Evolutionary conservation across 2,888 invertebrate species (phyloP).

Genomic region (Metopia argyrocephala): DNA sequence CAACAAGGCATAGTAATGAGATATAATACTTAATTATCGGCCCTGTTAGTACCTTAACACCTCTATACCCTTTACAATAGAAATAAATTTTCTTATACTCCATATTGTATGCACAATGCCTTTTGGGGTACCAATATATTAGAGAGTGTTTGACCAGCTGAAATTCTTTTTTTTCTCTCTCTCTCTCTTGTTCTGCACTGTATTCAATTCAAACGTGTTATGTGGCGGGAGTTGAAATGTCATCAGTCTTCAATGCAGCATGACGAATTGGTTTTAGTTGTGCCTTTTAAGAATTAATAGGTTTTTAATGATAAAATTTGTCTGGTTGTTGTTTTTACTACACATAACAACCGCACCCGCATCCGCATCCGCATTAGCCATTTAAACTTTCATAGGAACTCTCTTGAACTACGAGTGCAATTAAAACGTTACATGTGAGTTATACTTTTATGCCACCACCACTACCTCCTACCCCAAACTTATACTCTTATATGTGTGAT

Average conservation of each 20-base stretch:
- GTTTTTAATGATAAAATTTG: slow-evolving; percentile 68
- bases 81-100: no score
- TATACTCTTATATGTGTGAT: not conserved
- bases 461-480: not conserved
- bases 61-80: no score
- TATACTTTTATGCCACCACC: no score
- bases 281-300: slow-evolving; percentile 60
- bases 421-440: no score
- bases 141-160: slow-evolving; percentile 12
- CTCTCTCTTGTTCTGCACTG: no score
- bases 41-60: slow-evolving; percentile 54
- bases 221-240: slow-evolving; percentile 56
- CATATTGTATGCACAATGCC: no score
- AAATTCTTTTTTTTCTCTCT: no score
- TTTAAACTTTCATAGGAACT: no score
- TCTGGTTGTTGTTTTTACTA: slow-evolving; percentile 60
- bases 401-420: no score
- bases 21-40: slow-evolving; percentile 60
- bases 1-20: slow-evolving; percentile 20
- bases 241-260: slow-evolving; percentile 65
- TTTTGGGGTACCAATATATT: not conserved
- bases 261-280: slow-evolving; percentile 63
- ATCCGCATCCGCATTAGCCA: not conserved
- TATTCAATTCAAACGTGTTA: no score
- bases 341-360: not conserved